Base-by-base conservation (phyloP, 2,888 invertebrate species). In the Ramazzottius varieornatus region DNA sequence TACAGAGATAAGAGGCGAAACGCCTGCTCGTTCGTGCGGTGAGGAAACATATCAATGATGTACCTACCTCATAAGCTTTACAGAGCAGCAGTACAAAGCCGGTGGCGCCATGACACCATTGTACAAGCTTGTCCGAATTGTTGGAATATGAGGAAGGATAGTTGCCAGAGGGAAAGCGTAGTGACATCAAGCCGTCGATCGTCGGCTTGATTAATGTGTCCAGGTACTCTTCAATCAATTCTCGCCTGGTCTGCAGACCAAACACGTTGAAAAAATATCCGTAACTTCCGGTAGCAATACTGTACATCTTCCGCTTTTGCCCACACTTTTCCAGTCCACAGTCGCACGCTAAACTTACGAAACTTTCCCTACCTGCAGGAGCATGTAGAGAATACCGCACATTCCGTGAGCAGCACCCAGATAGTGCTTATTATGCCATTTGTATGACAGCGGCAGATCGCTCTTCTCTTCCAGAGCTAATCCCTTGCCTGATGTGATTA, bases 71-170 rank as follows among this genome's bases (percentile, higher is more conserved):
- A 68, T 74, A 73, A 34, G 76, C 75, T 54, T 68, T 64, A 8
- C 72, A 68, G 68, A 75, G 85, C 70, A 86, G 76, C 70, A 84
- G 82, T 20, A 86, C 80, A 78, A 86, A 85, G 46, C 89, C 89
- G 29, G 90, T 87, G 32, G 89, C 87, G n/a, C 91, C 91, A 74
- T 91, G 90, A 76, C 91, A 91, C 90, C 90, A 91, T 71, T 91
- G 91, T 32, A 91, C 83, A 68, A 89, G 80, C 75, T 81, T 82
- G 74, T 91, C 90, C 33, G 80, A 77, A 63, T 76, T 77, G 68
- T 81, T 84, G 1, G 82, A 83, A 33, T 85, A 70, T 0, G 88
- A 88, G 0, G 88, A 88, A 1, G 86, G 86, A 73, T 84, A 85
- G 70, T 79, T 79, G n/a, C 77, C 78, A 2, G 78, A 78, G 1